Conservation (phyloP, 2,888 invertebrate genomes). For the Ceratothoa steindachneri region DNA sequence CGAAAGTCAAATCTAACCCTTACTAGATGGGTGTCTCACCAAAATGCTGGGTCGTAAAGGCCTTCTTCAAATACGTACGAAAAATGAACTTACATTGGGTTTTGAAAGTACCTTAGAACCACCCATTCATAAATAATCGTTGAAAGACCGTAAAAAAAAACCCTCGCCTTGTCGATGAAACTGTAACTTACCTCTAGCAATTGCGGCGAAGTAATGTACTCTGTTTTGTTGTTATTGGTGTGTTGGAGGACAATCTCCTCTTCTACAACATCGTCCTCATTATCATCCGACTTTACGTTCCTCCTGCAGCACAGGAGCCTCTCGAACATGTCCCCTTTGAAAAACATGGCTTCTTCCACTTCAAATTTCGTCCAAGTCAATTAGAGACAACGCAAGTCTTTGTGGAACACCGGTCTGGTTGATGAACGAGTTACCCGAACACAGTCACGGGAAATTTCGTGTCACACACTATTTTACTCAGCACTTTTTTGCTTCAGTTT, state of each 20-base stretch:
- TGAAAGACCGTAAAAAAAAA: not conserved
- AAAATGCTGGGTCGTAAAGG: no score
- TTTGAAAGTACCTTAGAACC: no score
- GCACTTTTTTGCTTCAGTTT: no score
- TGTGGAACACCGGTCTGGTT: not conserved
- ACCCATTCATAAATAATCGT: not conserved
- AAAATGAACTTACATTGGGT: no score
- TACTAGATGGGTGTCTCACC: no score
- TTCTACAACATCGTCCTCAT: conserved; percentile 26
- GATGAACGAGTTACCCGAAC: no score
- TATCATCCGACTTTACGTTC: conserved; percentile 21
- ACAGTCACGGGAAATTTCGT: no score
- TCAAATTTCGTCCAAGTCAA: not conserved
- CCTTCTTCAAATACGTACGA: no score
- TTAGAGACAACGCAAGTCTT: not conserved
- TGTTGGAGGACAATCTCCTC: conserved; percentile 40
- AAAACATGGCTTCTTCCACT: no score
- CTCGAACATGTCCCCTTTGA: conserved; percentile 41
- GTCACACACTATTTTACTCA: no score
- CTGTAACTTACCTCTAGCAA: conserved; percentile 45
- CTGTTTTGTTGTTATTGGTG: conserved; percentile 43
- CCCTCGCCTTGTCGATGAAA: not conserved
- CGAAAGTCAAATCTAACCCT: no score
- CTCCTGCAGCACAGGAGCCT: conserved; percentile 43
- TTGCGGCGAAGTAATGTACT: conserved; percentile 43